phyloP scores from a whole-genome alignment of 2,113 vertebrate genomes.

The Erythrocercus mccallii region DNA sequence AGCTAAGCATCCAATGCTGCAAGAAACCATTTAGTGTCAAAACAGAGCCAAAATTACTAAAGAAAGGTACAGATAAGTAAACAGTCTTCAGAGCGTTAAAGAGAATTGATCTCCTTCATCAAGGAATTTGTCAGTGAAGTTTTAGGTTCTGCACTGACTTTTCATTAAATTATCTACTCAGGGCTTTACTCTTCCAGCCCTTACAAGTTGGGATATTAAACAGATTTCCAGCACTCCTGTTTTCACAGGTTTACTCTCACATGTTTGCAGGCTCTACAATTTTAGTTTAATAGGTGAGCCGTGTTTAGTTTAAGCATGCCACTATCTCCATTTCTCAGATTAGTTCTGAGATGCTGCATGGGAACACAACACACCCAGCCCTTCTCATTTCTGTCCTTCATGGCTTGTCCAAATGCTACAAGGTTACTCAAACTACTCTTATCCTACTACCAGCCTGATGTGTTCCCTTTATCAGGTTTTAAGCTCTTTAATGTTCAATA shows the following conservation, averaged over 20 bases:
- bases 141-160: neutral
- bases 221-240: neutral
- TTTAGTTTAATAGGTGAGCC: neutral
- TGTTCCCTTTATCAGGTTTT: neutral
- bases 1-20: neutral
- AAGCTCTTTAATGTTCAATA: neutral
- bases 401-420: neutral
- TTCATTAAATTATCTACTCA: neutral
- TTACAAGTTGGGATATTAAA: neutral
- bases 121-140: neutral
- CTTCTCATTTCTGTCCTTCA: neutral
- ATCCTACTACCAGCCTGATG: neutral
- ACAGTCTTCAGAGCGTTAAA: neutral
- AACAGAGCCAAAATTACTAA: slow-evolving; percentile 8
- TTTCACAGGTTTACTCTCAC: neutral
- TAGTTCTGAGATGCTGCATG: neutral
- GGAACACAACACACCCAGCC: neutral
- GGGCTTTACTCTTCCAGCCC: neutral
- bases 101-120: neutral
- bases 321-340: neutral
- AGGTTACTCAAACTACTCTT: neutral
- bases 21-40: slow-evolving; percentile 29
- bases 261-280: neutral
- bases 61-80: neutral
- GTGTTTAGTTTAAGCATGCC: neutral